phyloP scores from a whole-genome alignment of 2,797 vertebrate species.

The Macropus fuliginosus region DNA sequence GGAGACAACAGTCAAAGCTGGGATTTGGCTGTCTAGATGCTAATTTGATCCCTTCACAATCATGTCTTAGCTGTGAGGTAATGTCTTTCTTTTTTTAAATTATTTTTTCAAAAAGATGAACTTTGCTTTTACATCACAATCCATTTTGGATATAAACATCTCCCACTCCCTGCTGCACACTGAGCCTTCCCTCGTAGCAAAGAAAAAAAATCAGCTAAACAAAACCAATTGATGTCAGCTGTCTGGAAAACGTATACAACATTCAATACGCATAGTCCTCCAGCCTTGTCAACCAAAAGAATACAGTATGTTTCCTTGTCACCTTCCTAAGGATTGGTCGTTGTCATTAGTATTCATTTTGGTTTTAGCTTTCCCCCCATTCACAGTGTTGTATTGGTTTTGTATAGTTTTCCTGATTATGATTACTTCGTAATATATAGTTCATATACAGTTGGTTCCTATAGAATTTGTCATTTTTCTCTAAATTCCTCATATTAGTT shows the following conservation, averaged over 20 bases:
- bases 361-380: neutral
- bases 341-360: neutral
- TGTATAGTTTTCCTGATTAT: neutral
- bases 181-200: neutral
- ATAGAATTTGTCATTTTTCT: neutral
- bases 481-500: neutral
- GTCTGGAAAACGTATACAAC: neutral
- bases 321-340: neutral
- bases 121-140: neutral
- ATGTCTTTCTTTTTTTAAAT: neutral
- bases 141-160: neutral
- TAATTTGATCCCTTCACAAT: neutral
- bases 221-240: neutral
- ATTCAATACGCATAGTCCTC: neutral
- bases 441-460: neutral
- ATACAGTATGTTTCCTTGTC: neutral
- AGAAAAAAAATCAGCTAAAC: neutral
- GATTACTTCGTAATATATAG: neutral
- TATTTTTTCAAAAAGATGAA: neutral
- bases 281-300: neutral
- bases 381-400: neutral
- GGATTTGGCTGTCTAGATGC: neutral
- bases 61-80: neutral
- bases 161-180: neutral
- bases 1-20: neutral